Base-by-base conservation (phyloP, 2,888 invertebrate genomes). In the Agonopterix alstromeriana region DNA sequence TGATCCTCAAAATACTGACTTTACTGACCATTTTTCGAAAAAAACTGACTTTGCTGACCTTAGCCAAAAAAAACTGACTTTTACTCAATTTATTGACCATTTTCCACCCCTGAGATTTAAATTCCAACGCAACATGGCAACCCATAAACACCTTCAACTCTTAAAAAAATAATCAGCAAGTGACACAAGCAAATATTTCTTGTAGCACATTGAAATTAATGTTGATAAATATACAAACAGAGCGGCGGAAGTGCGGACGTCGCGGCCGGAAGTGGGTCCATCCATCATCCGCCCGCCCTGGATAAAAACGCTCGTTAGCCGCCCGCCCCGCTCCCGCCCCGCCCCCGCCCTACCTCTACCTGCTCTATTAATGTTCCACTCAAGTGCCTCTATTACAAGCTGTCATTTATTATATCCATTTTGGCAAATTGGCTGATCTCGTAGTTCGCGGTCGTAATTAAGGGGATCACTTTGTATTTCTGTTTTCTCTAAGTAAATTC, bases 381-480 rank as follows among this genome's bases (percentile, higher is more conserved):
- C 85, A 81, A 85, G 79, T 77, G 76, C 84, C 79, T 82, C 84
- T 88, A 86, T 88, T 87, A 86, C 84, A 74, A 27, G 70, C 78
- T 81, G 79, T 83, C 87, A 84, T 88, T 88, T 86, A 79, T 86
- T 86, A 86, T 86, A 86, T 83, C 83, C 86, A 82, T 85, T 88
- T 85, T 84, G 77, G 73, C 83, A 78, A 87, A 87, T 85, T 85
- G 81, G 79, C 77, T 78, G 77, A 83, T 85, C 81, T 75, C 73
- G 73, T 68, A 67, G 59, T 62, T 27, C 27, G 56, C 53, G 51
- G 56, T 56, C 55, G 56, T 67, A 73, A 76, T 75, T 73, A 73
- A 63, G 67, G 62, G 58, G 57, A 60, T 67, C 41, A 35, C 35
- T 46, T 44, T 46, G 46, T 40, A 17, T 46, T 10, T 5, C 17